phyloP scores from a whole-genome alignment of 2,113 vertebrate species.

The Caranx ignobilis region DNA sequence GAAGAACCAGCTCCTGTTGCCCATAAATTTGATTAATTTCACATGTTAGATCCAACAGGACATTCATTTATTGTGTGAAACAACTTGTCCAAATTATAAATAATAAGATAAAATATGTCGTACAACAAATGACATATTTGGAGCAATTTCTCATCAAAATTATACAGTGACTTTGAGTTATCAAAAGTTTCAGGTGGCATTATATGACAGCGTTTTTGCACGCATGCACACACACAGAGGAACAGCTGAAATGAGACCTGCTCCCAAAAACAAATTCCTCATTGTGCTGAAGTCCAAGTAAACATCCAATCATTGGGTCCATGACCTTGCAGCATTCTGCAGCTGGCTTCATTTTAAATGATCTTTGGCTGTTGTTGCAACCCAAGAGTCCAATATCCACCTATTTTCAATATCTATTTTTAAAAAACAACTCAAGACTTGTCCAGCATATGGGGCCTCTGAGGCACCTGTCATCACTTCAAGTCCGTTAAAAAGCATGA shows the following conservation, averaged over 20 bases:
- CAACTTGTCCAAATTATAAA: background rate
- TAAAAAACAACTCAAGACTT: constrained; percentile 33
- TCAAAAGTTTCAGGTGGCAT: background rate
- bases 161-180: background rate
- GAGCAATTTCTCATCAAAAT: background rate
- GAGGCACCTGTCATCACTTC: constrained; percentile 62
- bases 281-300: constrained; percentile 25
- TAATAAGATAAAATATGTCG: background rate
- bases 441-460: constrained; percentile 34
- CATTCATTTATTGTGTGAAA: background rate
- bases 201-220: background rate
- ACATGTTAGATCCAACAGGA: background rate
- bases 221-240: background rate
- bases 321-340: constrained; percentile 42
- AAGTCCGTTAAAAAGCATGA: constrained; percentile 12
- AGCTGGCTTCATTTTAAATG: constrained; percentile 31
- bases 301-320: constrained; percentile 29
- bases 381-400: constrained; percentile 52
- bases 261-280: background rate
- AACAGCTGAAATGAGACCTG: background rate
- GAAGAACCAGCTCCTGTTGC: background rate
- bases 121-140: background rate
- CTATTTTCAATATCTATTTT: constrained; percentile 38
- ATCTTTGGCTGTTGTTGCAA: constrained; percentile 20
- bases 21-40: background rate